phyloP scores from a whole-genome alignment of 2,113 vertebrate species.

The Nothobranchius kuhntae region DNA sequence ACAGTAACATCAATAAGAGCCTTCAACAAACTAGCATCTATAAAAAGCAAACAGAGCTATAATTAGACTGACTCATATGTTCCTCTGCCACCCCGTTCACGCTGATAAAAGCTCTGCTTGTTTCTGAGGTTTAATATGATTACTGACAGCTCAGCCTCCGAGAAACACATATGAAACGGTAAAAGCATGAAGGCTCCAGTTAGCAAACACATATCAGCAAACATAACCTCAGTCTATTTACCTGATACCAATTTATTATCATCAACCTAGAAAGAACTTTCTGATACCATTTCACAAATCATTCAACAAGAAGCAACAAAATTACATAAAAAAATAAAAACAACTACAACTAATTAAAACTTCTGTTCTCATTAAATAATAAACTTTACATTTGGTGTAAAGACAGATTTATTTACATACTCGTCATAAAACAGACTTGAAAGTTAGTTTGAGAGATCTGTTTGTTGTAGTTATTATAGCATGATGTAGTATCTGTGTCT shows the following conservation, averaged over 20 bases:
- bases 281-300: no score
- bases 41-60: slow-evolving; percentile 45
- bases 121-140: slow-evolving; percentile 1
- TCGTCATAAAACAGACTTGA: no score
- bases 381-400: no score
- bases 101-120: slow-evolving; percentile 37
- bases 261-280: no score
- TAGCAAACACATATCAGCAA: slow-evolving; percentile 34
- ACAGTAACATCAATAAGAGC: slow-evolving; percentile 47
- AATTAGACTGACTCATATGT: slow-evolving; percentile 59
- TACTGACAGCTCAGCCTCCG: slow-evolving; percentile 20
- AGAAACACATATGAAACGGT: slow-evolving; percentile 26
- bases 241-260: neutral
- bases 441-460: no score
- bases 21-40: slow-evolving; percentile 41
- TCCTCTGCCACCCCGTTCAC: slow-evolving; percentile 36
- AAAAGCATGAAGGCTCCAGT: slow-evolving; percentile 16
- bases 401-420: no score
- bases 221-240: slow-evolving; percentile 17
- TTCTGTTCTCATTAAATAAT: no score
- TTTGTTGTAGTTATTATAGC: no score
- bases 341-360: no score
- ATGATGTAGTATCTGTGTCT: no score
- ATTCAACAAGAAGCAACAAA: no score
- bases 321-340: no score